Evolutionary conservation across 2,113 vertebrate genomes (phyloP).

Genomic region (Pituophis catenifer): DNA sequence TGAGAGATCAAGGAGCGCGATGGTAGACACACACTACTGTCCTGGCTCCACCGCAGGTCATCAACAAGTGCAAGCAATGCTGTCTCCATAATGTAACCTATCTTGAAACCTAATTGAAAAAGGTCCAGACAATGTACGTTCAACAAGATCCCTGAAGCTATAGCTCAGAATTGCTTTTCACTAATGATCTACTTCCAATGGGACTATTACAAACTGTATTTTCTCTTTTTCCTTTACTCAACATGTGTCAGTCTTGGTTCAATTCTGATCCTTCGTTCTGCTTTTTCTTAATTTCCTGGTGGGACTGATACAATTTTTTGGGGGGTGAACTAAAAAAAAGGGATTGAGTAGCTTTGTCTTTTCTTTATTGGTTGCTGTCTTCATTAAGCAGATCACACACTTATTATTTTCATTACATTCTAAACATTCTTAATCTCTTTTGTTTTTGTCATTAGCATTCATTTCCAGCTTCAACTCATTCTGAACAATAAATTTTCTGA

Average conservation of each 20-base stretch:
- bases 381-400: not conserved
- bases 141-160: not conserved
- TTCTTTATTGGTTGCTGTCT: not conserved
- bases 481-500: not conserved
- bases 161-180: not conserved
- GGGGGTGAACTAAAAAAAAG: not conserved
- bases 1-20: not conserved
- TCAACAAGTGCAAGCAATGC: not conserved
- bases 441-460: not conserved
- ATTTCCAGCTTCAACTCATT: not conserved
- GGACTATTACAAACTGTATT: not conserved
- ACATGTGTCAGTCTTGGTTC: not conserved
- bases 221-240: not conserved
- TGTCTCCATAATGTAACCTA: not conserved
- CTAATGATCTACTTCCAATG: not conserved
- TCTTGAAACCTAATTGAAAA: not conserved
- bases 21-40: not conserved
- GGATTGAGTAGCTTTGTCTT: not conserved
- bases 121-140: not conserved
- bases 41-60: not conserved
- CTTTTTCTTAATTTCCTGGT: not conserved
- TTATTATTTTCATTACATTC: not conserved
- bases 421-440: not conserved
- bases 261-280: not conserved
- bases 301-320: not conserved